Conservation (phyloP, 2,888 invertebrate species). For the Zaprionus bogoriensis region DNA sequence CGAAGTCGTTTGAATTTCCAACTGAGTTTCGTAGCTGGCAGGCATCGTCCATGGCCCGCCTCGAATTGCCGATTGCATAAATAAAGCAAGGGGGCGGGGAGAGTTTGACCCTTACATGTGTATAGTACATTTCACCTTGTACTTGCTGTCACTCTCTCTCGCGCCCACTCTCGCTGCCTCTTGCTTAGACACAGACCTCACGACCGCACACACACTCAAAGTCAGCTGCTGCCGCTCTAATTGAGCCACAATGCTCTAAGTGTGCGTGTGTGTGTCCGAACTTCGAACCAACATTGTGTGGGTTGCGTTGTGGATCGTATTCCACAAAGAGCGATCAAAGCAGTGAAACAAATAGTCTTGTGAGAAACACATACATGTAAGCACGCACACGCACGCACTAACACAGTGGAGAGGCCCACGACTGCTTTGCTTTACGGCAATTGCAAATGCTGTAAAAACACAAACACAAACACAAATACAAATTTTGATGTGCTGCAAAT, state of each 20-base stretch:
- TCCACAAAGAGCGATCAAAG: not conserved
- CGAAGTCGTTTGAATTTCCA: conserved; percentile 28
- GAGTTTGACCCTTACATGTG: too few relatives aligned
- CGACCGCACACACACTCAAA: not conserved
- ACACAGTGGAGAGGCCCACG: conserved; percentile 29
- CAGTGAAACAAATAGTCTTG: not conserved
- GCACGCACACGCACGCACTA: not conserved
- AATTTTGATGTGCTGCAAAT: conserved; percentile 38
- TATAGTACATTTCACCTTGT: not conserved
- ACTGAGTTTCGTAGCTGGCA: conserved; percentile 16
- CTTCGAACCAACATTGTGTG: not conserved
- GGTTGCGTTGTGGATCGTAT: not conserved
- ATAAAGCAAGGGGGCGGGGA: not conserved
- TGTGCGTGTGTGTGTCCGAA: not conserved
- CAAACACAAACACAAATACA: conserved; percentile 10
- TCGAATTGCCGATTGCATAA: conserved; percentile 37
- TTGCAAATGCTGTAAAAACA: conserved; percentile 34
- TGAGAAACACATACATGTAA: not conserved
- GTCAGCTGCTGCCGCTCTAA: conserved; percentile 38
- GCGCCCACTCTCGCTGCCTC: not conserved
- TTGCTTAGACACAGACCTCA: not conserved
- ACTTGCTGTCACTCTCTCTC: not conserved
- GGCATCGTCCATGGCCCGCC: conserved; percentile 8
- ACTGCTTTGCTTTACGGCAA: conserved; percentile 38
- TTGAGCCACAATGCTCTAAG: conserved; percentile 26